Evolutionary conservation across 2,113 vertebrate genomes (phyloP), one percentile per base, ranked within the genome.

Genomic region (Thunnus thynnus): DNA sequence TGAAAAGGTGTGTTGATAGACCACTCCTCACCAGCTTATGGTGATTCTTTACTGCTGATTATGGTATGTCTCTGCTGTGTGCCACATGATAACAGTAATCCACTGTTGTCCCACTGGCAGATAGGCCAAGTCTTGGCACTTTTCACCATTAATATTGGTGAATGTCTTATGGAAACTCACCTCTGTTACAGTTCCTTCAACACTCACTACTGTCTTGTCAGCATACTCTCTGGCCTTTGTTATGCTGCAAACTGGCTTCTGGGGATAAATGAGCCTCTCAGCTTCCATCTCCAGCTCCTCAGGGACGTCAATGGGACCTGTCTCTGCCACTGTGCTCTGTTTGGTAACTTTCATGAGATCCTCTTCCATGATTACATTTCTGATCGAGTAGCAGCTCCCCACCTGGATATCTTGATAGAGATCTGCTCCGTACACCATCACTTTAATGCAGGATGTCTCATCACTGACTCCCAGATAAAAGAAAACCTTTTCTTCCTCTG

Each of bases 161-260:
- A 41, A 41, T 41, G 36, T 41, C 36, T 41, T 2, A 41, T 41
- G 6, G 36, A 9, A 41, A 41, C 36, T 41, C 36, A 41, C 36
- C 36, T 41, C 6, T 8, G 36, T 41, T 9, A 9, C 36, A 8
- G 36, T 41, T 41, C 82, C 86, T 27, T 72, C n/a, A 1, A 82
- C 78, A 0, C 44, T 88, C 64, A 82, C 65, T 1, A 0, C 0
- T 0, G 44, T 65, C 4, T 20, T 27, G 3, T 74, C 20, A 1
- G 0, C 3, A 3, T 0, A 17, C 1, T 0, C 0, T 17, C 13
- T 46, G 20, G 18, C 44, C 3, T 30, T 0, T 0, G 0, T 0
- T 1, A 82, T 64, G 44, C 70, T 32, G 60, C 1, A 71, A 41
- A 63, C 1, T 41, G 55, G 50, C 12, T 14, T 44, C 44, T 78